Percentiles rank a stretch among this genome's conserved stretches.
phyloP scores from a whole-genome alignment of 2,888 invertebrate species.

The Mythimna impura region DNA sequence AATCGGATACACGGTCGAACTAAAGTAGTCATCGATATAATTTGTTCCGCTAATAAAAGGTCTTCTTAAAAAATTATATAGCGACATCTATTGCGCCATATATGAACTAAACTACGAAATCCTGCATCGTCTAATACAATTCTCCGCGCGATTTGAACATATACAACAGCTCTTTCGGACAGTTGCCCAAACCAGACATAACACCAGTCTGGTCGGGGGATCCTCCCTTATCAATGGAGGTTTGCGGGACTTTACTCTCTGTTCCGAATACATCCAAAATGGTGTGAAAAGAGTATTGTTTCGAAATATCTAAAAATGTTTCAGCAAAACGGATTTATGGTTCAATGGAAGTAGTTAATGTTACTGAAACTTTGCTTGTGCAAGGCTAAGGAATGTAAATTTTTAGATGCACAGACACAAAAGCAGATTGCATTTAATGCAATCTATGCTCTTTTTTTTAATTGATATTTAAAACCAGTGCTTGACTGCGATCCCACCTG shows the following conservation, averaged over 20 bases:
- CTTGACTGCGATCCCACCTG: no score
- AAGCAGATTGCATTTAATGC: not conserved
- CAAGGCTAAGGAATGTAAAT: not conserved
- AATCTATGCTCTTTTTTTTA: no score
- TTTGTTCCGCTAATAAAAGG: conserved; percentile 36
- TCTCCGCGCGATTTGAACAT: no score
- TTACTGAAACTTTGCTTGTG: not conserved
- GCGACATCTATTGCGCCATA: no score
- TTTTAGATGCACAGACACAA: not conserved
- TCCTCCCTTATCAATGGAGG: no score
- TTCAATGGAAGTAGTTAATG: conserved; percentile 10
- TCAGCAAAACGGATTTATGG: conserved; percentile 32
- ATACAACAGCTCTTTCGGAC: no score
- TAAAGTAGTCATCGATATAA: conserved; percentile 16
- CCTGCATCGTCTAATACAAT: no score
- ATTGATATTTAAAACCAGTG: no score
- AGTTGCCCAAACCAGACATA: no score
- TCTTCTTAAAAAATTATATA: not conserved
- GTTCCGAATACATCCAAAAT: not conserved
- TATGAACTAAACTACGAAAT: no score
- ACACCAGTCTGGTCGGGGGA: no score
- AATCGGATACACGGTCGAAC: conserved; percentile 11
- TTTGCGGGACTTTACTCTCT: no score
- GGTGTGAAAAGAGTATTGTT: conserved; percentile 17
- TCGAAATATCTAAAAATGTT: conserved; percentile 17